These are phyloP conservation scores for Nemapogon koenigi DNA, from an alignment of 2,888 invertebrate genomes.

Conservation along the genomic window DNA sequence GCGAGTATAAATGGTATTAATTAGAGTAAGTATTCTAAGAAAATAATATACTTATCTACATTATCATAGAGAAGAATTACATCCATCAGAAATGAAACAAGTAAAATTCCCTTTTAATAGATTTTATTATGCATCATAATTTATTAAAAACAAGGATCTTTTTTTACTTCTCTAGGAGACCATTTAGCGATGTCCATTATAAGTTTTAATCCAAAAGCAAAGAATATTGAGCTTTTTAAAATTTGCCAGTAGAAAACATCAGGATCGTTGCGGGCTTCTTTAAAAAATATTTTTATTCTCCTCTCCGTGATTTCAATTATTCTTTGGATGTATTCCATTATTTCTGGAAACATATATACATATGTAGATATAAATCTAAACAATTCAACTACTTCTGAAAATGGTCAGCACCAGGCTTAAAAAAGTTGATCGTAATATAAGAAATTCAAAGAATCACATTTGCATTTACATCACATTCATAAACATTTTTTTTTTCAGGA, in stretches of 20 bases:
- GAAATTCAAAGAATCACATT: too few species aligned
- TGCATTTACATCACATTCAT: too few species aligned
- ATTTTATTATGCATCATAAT: too few species aligned
- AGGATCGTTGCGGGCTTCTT: slow-evolving; percentile 21
- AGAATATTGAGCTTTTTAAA: slow-evolving; percentile 28
- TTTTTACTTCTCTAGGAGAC: slow-evolving; percentile 3
- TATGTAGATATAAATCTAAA: neutral
- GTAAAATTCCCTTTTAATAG: too few species aligned
- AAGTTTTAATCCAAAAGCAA: slow-evolving; percentile 30
- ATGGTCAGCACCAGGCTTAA: too few species aligned
- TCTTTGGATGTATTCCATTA: neutral
- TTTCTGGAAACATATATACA: neutral
- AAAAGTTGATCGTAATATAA: too few species aligned
- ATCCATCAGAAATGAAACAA: too few species aligned
- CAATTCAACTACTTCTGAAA: neutral
- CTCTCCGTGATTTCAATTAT: neutral
- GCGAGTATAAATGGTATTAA: too few species aligned
- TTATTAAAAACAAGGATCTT: too few species aligned
- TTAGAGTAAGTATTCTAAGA: too few species aligned
- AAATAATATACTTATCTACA: too few species aligned
- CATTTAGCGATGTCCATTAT: slow-evolving; percentile 25
- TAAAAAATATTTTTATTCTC: slow-evolving; percentile 22
- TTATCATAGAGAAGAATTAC: too few species aligned
- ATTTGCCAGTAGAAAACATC: slow-evolving; percentile 25
- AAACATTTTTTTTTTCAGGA: slow-evolving; percentile 4